Evolutionary conservation across 2,113 vertebrate genomes (phyloP), one percentile per base, ranked within the genome.

Genomic region (Haliaeetus leucogaster): DNA sequence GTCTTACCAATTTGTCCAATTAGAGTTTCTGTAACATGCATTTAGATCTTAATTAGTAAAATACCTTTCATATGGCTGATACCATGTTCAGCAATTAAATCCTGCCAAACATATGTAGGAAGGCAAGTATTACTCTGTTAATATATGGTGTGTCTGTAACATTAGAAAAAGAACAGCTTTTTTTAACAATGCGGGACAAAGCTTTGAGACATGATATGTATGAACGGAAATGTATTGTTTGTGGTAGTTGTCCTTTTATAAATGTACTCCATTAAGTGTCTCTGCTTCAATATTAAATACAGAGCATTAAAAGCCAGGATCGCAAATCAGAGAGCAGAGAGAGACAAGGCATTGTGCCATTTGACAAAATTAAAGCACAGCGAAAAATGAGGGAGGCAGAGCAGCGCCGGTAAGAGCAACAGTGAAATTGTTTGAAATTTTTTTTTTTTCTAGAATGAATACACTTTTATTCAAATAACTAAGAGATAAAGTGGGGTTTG

Each of bases 281-380:
- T 95, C 29, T 89, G 6, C 36, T 78, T 92, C 52, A 4, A 16
- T 78, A 21, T 91, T 83, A 50, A 91, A 72, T 87, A 7, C 94
- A 99, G 99, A 99, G 98, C 40, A 86, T 99, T 16, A 99, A 99
- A 97, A 99, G 99, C 94, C 99, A 98, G 43, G 99, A 99, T 50
- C 98, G 99, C 56, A 99, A 99, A 40, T 99, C 99, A 0, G 92
- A 98, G 47, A 99, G 99, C 96, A 98, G 99, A 86, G 99, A 99
- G 89, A 98, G 98, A 94, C 99, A 99, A 86, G 99, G 99, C 27
- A 99, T 99, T 32, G 98, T 99, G 62, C 99, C 99, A 0, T 99
- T 99, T 40, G 99, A 99, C 97, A 99, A 99, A 96, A 99, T 99
- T 73, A 99, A 99, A 97, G 99, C 99, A 76, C 99, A 99, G 77